These are phyloP conservation scores for Clupea harengus DNA, from an alignment of 2,113 vertebrate genomes.

Conservation along the genomic window DNA sequence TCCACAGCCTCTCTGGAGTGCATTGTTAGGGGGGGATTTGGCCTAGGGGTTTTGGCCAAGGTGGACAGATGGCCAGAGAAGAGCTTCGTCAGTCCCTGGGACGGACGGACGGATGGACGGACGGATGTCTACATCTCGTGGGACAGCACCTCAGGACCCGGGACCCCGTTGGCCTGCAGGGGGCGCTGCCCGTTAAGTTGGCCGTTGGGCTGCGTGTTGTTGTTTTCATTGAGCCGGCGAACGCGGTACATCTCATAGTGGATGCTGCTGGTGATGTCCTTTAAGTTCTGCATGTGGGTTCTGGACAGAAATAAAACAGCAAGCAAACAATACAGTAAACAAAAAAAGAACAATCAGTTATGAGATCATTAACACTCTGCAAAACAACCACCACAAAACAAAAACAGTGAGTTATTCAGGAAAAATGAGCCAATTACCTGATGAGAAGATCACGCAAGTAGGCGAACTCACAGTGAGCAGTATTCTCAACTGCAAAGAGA, in stretches of 20 bases:
- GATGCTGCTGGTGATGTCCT: conserved; percentile 96
- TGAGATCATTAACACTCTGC: not conserved
- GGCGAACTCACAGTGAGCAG: conserved; percentile 95
- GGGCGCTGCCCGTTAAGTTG: conserved; percentile 40
- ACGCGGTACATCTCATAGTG: conserved; percentile 96
- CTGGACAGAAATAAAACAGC: conserved; percentile 60
- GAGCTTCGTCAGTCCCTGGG: not conserved
- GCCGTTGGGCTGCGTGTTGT: conserved; percentile 72
- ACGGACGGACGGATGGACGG: not conserved
- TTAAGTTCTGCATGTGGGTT: conserved; percentile 99
- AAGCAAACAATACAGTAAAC: not conserved
- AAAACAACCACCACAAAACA: not conserved
- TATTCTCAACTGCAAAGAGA: conserved; percentile 87
- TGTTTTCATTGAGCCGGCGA: conserved; percentile 87
- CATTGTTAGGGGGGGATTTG: conserved; percentile 24
- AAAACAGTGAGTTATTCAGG: not conserved
- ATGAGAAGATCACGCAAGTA: conserved; percentile 97
- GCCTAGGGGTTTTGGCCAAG: not conserved
- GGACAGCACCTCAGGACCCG: conserved; percentile 77
- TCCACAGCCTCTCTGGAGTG: conserved; percentile 10
- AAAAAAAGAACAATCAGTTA: not conserved
- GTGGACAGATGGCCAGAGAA: not conserved
- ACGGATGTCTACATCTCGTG: conserved; percentile 84
- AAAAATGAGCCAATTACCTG: conserved; percentile 71
- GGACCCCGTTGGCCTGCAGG: conserved; percentile 76